These are phyloP conservation scores for Drosophila rellima DNA, from an alignment of 2,888 invertebrate species.

Conservation along the genomic window DNA sequence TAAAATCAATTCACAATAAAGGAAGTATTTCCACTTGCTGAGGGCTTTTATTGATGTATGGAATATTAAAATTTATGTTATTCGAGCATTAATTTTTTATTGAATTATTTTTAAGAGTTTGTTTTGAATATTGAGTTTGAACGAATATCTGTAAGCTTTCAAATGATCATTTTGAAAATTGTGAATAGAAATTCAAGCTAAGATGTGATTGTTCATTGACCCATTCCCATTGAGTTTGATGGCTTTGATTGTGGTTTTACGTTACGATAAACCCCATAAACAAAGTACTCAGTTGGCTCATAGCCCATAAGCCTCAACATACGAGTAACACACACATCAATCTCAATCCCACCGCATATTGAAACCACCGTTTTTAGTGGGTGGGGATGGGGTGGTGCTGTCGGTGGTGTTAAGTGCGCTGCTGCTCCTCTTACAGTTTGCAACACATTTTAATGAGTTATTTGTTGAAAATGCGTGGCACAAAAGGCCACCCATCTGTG, in stretches of 20 bases:
- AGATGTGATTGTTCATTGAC: constrained; percentile 23
- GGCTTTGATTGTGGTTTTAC: constrained; percentile 37
- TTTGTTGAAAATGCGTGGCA: constrained; percentile 29
- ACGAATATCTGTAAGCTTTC: no score
- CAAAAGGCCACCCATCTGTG: constrained; percentile 33
- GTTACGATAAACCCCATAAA: constrained; percentile 54
- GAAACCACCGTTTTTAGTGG: constrained; percentile 51
- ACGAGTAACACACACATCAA: constrained; percentile 36
- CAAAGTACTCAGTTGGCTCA: constrained; percentile 44
- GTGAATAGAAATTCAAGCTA: neutral
- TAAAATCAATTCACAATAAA: no score
- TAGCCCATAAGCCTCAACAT: constrained; percentile 49
- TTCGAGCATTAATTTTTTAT: no score
- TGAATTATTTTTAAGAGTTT: no score
- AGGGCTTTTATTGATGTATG: no score
- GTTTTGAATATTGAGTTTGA: no score
- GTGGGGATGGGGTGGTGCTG: neutral
- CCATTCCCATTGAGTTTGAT: constrained; percentile 32
- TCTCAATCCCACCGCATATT: constrained; percentile 41
- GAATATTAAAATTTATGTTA: no score
- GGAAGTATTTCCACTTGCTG: no score
- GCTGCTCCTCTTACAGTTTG: constrained; percentile 43
- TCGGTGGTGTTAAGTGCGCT: constrained; percentile 14
- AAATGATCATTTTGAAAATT: neutral
- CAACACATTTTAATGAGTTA: constrained; percentile 73